Percentiles rank a stretch among this genome's conserved stretches.
Conservation (phyloP, 2,797 vertebrate species). For the Pterois miles region DNA sequence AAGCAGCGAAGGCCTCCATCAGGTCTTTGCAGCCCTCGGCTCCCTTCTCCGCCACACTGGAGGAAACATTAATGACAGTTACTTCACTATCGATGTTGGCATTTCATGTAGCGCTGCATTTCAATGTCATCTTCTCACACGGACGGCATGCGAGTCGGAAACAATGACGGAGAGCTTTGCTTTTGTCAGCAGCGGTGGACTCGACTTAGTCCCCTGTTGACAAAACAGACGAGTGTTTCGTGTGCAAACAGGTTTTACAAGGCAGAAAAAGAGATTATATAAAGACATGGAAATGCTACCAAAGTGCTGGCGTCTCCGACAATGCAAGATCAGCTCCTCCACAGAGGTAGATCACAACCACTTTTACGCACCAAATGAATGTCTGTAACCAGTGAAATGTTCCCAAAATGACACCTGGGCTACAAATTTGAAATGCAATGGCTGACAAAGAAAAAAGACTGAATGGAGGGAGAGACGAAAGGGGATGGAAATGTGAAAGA, state of each 20-base stretch:
- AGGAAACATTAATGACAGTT: background rate
- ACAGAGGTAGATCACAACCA: background rate
- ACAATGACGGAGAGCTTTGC: background rate
- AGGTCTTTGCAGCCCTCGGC: constrained; percentile 82
- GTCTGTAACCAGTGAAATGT: background rate
- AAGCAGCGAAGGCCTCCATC: constrained; percentile 83
- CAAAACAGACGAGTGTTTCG: constrained; percentile 28
- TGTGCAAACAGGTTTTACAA: constrained; percentile 3
- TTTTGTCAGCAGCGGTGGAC: constrained; percentile 12
- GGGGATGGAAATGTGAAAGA: background rate
- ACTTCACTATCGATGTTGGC: background rate
- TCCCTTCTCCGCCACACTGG: constrained; percentile 81
- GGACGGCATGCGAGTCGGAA: background rate
- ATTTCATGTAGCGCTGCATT: background rate
- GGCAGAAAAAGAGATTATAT: background rate
- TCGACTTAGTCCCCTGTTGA: background rate
- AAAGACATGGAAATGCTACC: background rate
- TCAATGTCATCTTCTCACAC: background rate
- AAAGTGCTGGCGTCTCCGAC: background rate
- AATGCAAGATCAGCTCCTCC: background rate
- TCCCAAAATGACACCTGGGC: background rate
- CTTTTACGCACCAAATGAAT: background rate
- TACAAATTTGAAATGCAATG: background rate
- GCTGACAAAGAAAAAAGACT: background rate
- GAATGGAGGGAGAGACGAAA: background rate